Percentiles rank a stretch among this genome's conserved stretches.
Evolutionary conservation across 2,888 invertebrate genomes (phyloP).

Genomic region (Graphium colonna): DNA sequence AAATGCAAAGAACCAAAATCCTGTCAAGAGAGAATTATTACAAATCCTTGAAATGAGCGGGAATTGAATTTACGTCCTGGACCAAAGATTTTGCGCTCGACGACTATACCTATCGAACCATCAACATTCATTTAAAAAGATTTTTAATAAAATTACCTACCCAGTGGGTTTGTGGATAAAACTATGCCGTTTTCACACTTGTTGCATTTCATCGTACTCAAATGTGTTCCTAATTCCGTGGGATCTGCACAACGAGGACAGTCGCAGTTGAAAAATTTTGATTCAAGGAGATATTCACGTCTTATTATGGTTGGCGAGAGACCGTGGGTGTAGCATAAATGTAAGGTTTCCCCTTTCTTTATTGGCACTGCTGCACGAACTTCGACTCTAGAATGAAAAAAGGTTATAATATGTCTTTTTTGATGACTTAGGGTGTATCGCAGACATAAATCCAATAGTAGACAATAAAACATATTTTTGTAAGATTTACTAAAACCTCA

Average conservation of each 20-base stretch:
- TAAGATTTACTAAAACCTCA: not conserved
- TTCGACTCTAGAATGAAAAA: slow-evolving; percentile 73
- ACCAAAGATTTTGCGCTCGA: no score
- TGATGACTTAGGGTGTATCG: not conserved
- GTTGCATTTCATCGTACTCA: slow-evolving; percentile 88
- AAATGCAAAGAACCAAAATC: no score
- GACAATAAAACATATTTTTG: not conserved
- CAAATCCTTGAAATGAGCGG: no score
- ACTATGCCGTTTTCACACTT: slow-evolving; percentile 87
- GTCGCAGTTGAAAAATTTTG: slow-evolving; percentile 89
- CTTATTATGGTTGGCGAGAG: slow-evolving; percentile 86
- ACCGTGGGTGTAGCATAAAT: slow-evolving; percentile 88
- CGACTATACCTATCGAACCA: no score
- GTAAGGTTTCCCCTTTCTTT: slow-evolving; percentile 82
- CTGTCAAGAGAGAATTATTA: no score
- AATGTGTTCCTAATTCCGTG: slow-evolving; percentile 88
- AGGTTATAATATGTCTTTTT: not conserved
- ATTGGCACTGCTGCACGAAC: slow-evolving; percentile 85
- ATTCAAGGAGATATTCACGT: slow-evolving; percentile 83
- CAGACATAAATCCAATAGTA: not conserved
- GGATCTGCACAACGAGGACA: slow-evolving; percentile 89
- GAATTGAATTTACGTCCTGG: no score
- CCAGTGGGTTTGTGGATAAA: slow-evolving; percentile 82
- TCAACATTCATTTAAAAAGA: no score
- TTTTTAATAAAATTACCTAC: slow-evolving; percentile 67